phyloP scores from a whole-genome alignment of 2,113 vertebrate species.

The Bettongia penicillata region DNA sequence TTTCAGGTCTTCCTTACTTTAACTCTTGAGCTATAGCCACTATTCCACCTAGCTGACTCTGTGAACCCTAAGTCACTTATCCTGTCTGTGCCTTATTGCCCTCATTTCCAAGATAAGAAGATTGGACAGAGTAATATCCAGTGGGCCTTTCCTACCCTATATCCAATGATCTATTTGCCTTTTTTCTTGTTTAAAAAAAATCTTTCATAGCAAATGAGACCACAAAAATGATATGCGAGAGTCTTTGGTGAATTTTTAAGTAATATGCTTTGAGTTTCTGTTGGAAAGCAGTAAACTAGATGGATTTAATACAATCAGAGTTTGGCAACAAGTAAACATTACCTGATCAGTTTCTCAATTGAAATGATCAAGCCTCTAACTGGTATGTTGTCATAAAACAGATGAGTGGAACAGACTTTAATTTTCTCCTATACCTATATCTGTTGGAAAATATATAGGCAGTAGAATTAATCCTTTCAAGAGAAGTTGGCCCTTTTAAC shows the following conservation, averaged over 20 bases:
- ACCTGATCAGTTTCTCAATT: neutral
- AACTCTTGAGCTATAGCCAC: neutral
- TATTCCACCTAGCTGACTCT: neutral
- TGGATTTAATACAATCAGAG: neutral
- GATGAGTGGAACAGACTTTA: neutral
- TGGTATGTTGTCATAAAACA: neutral
- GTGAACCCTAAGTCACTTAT: neutral
- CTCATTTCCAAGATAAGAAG: neutral
- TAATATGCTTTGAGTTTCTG: neutral
- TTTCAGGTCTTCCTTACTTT: neutral
- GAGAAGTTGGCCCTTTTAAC: neutral
- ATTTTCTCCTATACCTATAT: neutral
- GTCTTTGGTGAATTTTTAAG: neutral
- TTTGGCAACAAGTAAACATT: neutral
- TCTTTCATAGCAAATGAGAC: neutral
- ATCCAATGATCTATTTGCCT: neutral
- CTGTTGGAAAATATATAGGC: neutral
- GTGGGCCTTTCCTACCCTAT: neutral
- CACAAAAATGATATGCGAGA: neutral
- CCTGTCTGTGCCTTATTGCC: neutral
- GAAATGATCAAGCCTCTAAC: neutral
- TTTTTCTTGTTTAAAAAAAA: neutral
- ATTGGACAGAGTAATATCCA: neutral
- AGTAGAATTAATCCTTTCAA: neutral
- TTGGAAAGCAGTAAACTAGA: neutral